Conservation (phyloP, 2,113 vertebrate species). For the Speoplatyrhinus poulsoni region DNA sequence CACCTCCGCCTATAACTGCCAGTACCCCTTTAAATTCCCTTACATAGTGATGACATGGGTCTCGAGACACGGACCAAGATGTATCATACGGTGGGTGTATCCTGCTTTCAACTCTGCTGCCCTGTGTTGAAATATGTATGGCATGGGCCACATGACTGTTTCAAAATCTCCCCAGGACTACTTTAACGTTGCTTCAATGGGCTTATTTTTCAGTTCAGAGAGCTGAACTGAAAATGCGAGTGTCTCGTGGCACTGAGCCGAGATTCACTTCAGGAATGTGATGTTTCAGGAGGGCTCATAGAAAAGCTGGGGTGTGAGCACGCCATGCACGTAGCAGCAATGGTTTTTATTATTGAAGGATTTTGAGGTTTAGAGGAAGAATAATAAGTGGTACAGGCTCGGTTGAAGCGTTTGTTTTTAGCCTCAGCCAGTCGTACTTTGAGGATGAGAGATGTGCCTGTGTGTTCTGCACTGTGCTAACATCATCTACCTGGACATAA, state of each 20-base stretch:
- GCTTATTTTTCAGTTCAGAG: constrained; percentile 32
- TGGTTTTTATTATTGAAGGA: constrained; percentile 39
- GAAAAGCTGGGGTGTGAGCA: constrained; percentile 14
- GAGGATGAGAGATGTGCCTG: neutral
- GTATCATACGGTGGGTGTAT: constrained; percentile 29
- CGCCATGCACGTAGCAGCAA: constrained; percentile 22
- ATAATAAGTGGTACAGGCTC: neutral
- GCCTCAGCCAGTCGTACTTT: neutral
- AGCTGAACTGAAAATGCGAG: constrained; percentile 32
- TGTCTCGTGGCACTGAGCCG: constrained; percentile 21
- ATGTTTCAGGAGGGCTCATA: constrained; percentile 26
- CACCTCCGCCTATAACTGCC: neutral
- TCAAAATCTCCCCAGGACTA: constrained; percentile 42
- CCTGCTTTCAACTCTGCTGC: constrained; percentile 46
- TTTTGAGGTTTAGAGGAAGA: constrained; percentile 31
- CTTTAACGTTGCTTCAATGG: constrained; percentile 24
- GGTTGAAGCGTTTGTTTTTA: constrained; percentile 31
- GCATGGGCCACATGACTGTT: constrained; percentile 46
- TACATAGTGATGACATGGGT: neutral
- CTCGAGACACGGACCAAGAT: neutral
- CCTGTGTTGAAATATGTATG: constrained; percentile 45
- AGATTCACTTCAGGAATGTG: constrained; percentile 30
- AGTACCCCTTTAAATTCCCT: neutral
- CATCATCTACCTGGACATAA: constrained; percentile 3
- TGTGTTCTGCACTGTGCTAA: neutral